Evolutionary conservation across 2,113 vertebrate species (phyloP), one percentile per base, ranked within the genome.

Genomic region (Petroica traversi): DNA sequence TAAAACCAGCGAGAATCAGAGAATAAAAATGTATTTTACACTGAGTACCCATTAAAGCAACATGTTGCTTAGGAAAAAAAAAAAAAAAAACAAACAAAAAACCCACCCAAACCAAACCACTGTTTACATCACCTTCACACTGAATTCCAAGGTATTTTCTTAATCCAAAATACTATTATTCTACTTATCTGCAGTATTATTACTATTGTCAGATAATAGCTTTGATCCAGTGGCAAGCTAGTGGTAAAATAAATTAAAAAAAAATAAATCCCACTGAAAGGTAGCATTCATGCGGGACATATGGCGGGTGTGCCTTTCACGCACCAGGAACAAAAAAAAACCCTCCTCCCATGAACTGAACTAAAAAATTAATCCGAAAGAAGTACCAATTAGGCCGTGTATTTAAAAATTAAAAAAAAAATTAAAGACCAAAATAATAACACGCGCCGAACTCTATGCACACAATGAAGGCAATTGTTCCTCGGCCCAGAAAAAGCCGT

Each of bases 391-490:
- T 51, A 92, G 92, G 91, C 57, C 77, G 71, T 75, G 38, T 33
- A 11, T 95, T 82, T 31, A 86, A 19, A 51, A 33, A 25, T 19
- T 18, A 41, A 36, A 20, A 14, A 68, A 34, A 7, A 63, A 33
- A 25, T 4, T 13, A 31, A 33, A 14, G 57, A 38, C 15, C 11
- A 73, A 78, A 66, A 71, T 16, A 58, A 38, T 8, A 73, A 14
- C 36, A n/a, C 62, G 59, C 12, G 19, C 77, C 48, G 49, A 80
- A 41, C 57, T 57, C 57, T 16, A 12, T 59, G 14, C 46, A 93
- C 73, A 94, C 57, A n/a, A 92, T 75, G 92, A 29, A 82, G 88
- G 76, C 91, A 38, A 95, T 55, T 93, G 95, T 91, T 96, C 88
- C 80, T 33, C 14, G 73, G 89, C 96, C 93, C 85, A 76, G 81